Conservation (phyloP, 2,113 vertebrate genomes). For the Galemys pyrenaicus region DNA sequence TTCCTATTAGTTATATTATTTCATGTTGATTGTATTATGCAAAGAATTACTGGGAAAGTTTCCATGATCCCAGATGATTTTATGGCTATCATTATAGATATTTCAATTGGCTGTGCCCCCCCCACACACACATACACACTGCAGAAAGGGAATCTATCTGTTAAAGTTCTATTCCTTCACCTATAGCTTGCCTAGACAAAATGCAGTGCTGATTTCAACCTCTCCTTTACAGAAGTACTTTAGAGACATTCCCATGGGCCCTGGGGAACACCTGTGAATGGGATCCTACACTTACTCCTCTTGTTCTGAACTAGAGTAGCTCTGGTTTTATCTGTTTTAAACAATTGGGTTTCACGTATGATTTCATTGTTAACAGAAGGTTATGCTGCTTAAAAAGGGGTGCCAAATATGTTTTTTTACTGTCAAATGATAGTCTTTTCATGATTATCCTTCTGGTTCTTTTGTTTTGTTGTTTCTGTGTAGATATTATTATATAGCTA, state of each 20-base stretch:
- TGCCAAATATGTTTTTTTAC: background rate
- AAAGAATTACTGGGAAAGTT: background rate
- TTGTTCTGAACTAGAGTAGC: background rate
- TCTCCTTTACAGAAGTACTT: background rate
- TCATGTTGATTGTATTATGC: background rate
- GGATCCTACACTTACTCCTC: background rate
- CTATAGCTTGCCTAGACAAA: background rate
- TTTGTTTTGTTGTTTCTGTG: background rate
- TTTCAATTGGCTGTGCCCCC: background rate
- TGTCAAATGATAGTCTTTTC: background rate
- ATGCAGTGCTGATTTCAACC: background rate
- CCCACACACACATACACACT: background rate
- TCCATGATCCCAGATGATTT: background rate
- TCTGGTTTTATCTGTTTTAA: background rate
- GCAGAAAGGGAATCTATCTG: background rate
- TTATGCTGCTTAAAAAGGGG: background rate
- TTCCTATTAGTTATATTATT: background rate
- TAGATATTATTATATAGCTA: background rate
- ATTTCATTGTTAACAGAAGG: background rate
- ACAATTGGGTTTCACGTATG: background rate
- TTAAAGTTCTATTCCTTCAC: background rate
- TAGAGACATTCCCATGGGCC: background rate
- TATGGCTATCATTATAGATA: background rate
- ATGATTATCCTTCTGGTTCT: background rate
- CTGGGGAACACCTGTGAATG: background rate